These are phyloP conservation scores for Lipotes vexillifer DNA, from an alignment of 2,113 vertebrate genomes.

Conservation along the genomic window DNA sequence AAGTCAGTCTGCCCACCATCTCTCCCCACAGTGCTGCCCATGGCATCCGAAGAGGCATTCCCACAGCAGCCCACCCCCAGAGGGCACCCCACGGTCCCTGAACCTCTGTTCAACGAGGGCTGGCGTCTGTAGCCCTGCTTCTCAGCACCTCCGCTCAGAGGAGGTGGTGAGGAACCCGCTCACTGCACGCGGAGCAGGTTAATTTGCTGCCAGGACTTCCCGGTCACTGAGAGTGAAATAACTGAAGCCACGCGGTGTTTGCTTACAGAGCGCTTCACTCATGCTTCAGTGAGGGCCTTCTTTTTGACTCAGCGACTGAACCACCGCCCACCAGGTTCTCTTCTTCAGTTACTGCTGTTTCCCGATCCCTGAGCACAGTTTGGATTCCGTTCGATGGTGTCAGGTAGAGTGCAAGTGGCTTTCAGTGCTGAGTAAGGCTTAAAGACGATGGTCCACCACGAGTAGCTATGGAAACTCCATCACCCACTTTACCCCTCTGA, in stretches of 20 bases:
- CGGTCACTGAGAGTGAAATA: not conserved
- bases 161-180: rapidly evolving
- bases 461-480: not conserved
- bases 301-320: not conserved
- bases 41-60: not conserved
- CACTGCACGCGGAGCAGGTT: not conserved
- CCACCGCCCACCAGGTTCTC: not conserved
- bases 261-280: not conserved
- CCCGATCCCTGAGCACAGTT: not conserved
- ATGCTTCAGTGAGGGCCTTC: not conserved
- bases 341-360: not conserved
- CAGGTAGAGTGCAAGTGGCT: not conserved
- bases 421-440: not conserved
- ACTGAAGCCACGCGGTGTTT: not conserved
- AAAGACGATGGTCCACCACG: not conserved
- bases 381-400: not conserved
- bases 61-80: not conserved
- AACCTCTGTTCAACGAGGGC: not conserved
- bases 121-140: rapidly evolving
- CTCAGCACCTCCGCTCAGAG: not conserved
- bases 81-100: not conserved
- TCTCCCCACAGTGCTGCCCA: not conserved
- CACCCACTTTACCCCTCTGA: no score
- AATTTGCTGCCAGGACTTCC: not conserved
- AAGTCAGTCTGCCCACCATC: not conserved